A percentile compares a stretch with the other conserved stretches of the same genome.
These are phyloP conservation scores for Spialia ferax DNA, from an alignment of 2,888 invertebrate species.

Conservation along the genomic window DNA sequence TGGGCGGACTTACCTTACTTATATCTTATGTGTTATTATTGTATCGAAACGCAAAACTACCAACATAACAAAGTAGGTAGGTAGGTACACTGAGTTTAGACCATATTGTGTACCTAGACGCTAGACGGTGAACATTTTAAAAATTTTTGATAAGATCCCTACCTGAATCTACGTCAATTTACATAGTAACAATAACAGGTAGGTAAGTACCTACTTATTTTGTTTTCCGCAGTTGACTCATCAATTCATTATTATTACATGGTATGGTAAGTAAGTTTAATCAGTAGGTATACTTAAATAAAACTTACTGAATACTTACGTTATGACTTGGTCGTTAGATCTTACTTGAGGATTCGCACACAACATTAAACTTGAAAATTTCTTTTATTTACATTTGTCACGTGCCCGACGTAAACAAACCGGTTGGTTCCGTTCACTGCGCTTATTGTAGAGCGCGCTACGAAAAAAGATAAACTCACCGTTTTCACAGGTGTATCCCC, in stretches of 20 bases:
- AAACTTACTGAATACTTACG: background rate
- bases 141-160: too few species aligned
- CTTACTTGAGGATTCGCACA: background rate
- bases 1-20: too few species aligned
- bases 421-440: constrained; percentile 61
- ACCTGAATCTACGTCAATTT: constrained; percentile 44
- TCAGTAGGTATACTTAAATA: background rate
- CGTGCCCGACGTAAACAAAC: constrained; percentile 84
- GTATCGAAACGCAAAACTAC: too few species aligned
- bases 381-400: constrained; percentile 57
- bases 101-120: too few species aligned
- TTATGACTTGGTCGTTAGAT: background rate
- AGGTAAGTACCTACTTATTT: too few species aligned
- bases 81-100: too few species aligned
- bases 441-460: constrained; percentile 48
- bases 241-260: constrained; percentile 11
- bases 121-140: too few species aligned
- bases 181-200: too few species aligned
- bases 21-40: too few species aligned
- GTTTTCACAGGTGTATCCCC: constrained; percentile 88
- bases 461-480: constrained; percentile 75
- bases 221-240: constrained; percentile 42
- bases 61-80: too few species aligned
- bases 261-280: background rate
- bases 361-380: constrained; percentile 17